Evolutionary conservation across 2,888 invertebrate species (phyloP).

Genomic region (Plemyria rubiginata): DNA sequence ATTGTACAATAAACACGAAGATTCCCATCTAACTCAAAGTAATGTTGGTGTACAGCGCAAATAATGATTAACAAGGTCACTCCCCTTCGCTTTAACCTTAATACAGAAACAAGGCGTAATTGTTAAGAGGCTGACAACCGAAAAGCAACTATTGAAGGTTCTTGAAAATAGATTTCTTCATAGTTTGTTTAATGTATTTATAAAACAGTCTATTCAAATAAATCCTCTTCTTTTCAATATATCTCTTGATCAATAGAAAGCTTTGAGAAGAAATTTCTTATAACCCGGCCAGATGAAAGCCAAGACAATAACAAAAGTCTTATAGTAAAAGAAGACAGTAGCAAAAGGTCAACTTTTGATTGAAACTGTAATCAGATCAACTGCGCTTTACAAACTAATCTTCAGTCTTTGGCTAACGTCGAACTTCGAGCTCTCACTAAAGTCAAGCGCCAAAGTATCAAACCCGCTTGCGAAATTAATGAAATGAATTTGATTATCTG

Average conservation of each 20-base stretch:
- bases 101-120: constrained; percentile 25
- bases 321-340: neutral
- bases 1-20: constrained; percentile 51
- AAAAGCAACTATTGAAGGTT: no score
- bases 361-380: constrained; percentile 29
- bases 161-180: no score
- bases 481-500: constrained; percentile 41
- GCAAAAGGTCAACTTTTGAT: constrained; percentile 25
- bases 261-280: no score
- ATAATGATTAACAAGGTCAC: constrained; percentile 49
- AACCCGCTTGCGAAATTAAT: constrained; percentile 32
- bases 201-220: no score
- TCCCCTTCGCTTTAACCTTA: constrained; percentile 37
- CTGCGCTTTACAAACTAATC: constrained; percentile 26
- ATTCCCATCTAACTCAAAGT: constrained; percentile 52
- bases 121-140: neutral
- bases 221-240: no score
- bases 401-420: constrained; percentile 18
- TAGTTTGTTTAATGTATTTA: no score
- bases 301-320: neutral
- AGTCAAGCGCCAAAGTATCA: constrained; percentile 24
- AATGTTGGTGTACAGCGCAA: constrained; percentile 51
- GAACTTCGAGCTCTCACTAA: constrained; percentile 15
- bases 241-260: no score
- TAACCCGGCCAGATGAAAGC: neutral